Conservation (phyloP, 2,797 vertebrate species). For the Melanogrammus aeglefinus region DNA sequence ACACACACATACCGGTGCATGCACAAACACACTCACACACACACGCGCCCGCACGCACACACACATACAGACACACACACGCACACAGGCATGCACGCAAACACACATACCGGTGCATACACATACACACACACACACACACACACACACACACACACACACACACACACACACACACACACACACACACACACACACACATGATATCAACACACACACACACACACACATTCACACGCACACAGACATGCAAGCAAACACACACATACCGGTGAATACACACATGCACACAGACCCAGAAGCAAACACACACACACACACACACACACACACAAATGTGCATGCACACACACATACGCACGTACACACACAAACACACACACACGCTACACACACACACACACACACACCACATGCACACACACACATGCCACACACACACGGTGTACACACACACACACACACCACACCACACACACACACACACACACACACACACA, state of each 20-base stretch:
- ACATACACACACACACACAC: too few relatives aligned
- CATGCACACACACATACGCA: conserved; percentile 34
- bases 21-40: too few relatives aligned
- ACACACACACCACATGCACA: neutral
- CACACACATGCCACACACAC: neutral
- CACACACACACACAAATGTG: neutral
- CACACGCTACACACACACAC: neutral
- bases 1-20: too few relatives aligned
- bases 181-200: neutral
- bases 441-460: neutral
- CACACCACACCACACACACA: neutral
- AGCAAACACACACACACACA: conserved; percentile 18
- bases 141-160: neutral
- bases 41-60: too few relatives aligned
- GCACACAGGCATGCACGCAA: too few relatives aligned
- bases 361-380: neutral
- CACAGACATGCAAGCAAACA: neutral
- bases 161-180: neutral
- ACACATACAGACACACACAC: too few relatives aligned
- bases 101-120: too few relatives aligned
- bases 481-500: neutral
- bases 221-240: conserved; percentile 31
- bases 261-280: conserved; percentile 49
- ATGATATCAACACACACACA: neutral
- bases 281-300: conserved; percentile 70